Conservation (phyloP, 2,797 vertebrate species). For the Sardinella longiceps region DNA sequence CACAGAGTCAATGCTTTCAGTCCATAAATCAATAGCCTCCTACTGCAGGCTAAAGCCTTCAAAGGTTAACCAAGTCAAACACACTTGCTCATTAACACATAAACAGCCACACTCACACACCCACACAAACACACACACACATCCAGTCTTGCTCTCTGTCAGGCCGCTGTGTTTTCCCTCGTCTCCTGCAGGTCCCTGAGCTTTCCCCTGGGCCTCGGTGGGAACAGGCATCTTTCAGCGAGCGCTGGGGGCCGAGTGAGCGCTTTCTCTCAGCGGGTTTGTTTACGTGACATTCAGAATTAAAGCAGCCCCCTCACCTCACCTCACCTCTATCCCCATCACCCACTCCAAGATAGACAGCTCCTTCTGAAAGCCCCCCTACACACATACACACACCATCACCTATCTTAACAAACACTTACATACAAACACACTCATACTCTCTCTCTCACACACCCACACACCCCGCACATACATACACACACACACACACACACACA, state of each 20-base stretch:
- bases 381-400: background rate
- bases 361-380: background rate
- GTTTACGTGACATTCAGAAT: slow-evolving; percentile 50
- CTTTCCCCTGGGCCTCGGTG: slow-evolving; percentile 42
- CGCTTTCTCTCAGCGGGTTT: slow-evolving; percentile 58
- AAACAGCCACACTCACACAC: background rate
- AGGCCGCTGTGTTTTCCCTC: slow-evolving; percentile 8
- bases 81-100: background rate
- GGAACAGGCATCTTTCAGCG: slow-evolving; percentile 56
- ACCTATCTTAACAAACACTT: background rate
- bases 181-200: background rate
- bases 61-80: background rate
- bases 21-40: background rate
- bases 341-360: background rate
- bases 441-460: background rate
- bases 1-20: background rate
- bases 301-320: slow-evolving; percentile 23
- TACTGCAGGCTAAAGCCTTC: slow-evolving; percentile 15
- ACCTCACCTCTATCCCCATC: background rate
- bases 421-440: background rate
- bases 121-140: slow-evolving; percentile 2
- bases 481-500: background rate
- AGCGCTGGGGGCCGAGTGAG: slow-evolving; percentile 42
- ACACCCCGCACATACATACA: background rate
- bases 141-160: slow-evolving; percentile 12